A percentile compares a stretch with the other conserved stretches of the same genome.
Conservation (phyloP, 1,140 invertebrate species). For the Acromyrmex heyeri region DNA sequence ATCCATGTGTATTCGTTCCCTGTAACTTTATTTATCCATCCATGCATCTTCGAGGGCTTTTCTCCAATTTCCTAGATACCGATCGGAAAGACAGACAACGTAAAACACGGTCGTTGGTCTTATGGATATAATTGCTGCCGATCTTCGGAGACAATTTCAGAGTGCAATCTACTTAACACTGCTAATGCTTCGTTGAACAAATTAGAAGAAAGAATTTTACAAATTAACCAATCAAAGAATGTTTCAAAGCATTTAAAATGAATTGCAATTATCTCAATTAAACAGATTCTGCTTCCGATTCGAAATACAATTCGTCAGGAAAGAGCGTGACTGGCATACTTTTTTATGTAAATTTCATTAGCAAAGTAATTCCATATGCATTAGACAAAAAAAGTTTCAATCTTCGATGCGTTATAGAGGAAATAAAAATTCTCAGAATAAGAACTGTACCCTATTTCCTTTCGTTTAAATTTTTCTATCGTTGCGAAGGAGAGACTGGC, state of each 20-base stretch:
- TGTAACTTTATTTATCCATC: background rate
- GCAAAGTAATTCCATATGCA: slow-evolving; percentile 7
- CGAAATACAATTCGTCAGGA: background rate
- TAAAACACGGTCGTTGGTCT: too few species aligned
- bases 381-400: background rate
- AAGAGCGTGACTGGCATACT: slow-evolving; percentile 7
- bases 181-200: too few species aligned
- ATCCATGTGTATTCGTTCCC: background rate
- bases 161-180: too few species aligned
- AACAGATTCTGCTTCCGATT: background rate
- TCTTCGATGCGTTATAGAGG: background rate
- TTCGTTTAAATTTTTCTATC: background rate
- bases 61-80: background rate
- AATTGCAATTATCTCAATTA: too few species aligned
- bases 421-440: background rate
- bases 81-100: background rate
- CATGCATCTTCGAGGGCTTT: slow-evolving; percentile 1
- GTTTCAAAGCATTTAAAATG: too few species aligned
- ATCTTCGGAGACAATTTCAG: background rate
- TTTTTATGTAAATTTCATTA: slow-evolving; percentile 29
- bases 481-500: background rate
- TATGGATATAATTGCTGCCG: background rate
- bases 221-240: too few species aligned
- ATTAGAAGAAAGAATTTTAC: too few species aligned
- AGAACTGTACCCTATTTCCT: background rate